Percentiles rank a stretch among this genome's conserved stretches.
Conservation (phyloP, 2,888 invertebrate genomes). For the Coleophora flavipennella region DNA sequence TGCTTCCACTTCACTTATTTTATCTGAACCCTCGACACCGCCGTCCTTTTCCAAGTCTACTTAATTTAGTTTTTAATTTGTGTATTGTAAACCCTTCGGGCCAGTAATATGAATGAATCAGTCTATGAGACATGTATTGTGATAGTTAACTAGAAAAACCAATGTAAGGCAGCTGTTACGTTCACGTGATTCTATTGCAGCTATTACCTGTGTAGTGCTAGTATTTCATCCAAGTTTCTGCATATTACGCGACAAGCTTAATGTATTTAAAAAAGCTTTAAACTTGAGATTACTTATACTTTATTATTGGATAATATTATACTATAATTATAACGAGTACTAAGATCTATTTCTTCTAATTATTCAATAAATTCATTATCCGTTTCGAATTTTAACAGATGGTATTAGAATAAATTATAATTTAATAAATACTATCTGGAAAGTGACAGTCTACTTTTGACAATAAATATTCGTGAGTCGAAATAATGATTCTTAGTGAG, state of each 20-base stretch:
- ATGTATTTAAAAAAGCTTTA: slow-evolving; percentile 64
- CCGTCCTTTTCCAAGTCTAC: slow-evolving; percentile 67
- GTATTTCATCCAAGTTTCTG: slow-evolving; percentile 21
- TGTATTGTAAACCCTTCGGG: slow-evolving; percentile 58
- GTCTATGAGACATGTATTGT: slow-evolving; percentile 70
- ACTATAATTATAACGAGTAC: slow-evolving; percentile 16
- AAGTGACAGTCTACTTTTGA: slow-evolving; percentile 37
- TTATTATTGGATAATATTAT: slow-evolving; percentile 35
- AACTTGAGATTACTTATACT: slow-evolving; percentile 68
- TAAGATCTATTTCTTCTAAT: slow-evolving; percentile 1
- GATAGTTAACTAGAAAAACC: slow-evolving; percentile 54
- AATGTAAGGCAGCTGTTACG: slow-evolving; percentile 13
- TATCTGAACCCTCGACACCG: slow-evolving; percentile 36
- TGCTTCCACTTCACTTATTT: slow-evolving; percentile 39
- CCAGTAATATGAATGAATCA: slow-evolving; percentile 59
- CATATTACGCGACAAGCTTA: slow-evolving; percentile 33
- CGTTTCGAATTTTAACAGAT: slow-evolving; percentile 16
- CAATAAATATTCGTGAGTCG: slow-evolving; percentile 43
- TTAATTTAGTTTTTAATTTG: slow-evolving; percentile 65
- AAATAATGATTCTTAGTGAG: slow-evolving; percentile 21
- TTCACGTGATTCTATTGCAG: slow-evolving; percentile 40
- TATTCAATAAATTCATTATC: not conserved
- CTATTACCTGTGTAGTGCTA: slow-evolving; percentile 18
- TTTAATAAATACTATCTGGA: slow-evolving; percentile 18
- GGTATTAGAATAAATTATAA: slow-evolving; percentile 11